phyloP scores from a whole-genome alignment of 1,140 invertebrate species.

The Ostrea edulis region DNA sequence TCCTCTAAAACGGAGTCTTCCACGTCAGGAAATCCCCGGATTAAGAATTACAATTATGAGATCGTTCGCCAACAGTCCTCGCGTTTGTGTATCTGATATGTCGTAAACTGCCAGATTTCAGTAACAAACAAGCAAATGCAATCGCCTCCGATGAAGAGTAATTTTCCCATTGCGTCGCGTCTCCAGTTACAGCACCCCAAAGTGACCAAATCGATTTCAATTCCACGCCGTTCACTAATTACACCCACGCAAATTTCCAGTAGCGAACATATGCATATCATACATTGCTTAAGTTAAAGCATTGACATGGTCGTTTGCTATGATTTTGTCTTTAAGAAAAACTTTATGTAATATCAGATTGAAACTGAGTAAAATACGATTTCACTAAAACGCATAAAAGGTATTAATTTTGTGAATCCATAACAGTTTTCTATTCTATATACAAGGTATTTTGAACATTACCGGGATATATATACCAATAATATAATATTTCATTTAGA shows the following conservation, averaged over 20 bases:
- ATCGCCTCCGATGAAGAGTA: not conserved
- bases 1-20: not conserved
- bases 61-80: not conserved
- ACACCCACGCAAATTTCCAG: not conserved
- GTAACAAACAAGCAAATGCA: slow-evolving; percentile 3
- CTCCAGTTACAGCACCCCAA: not conserved
- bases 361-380: no score
- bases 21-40: not conserved
- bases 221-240: not conserved
- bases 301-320: no score
- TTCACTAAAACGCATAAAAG: no score
- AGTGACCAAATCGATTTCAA: not conserved
- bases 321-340: no score
- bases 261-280: not conserved
- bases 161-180: not conserved
- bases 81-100: not conserved
- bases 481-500: no score
- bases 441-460: no score
- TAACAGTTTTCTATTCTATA: no score
- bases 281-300: not conserved
- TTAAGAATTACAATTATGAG: not conserved
- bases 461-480: no score
- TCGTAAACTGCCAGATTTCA: not conserved
- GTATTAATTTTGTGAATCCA: no score
- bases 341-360: no score